Conservation (phyloP, 37 sponge, comb jelly and placozoan genomes). For the Theonella swinhoei region DNA sequence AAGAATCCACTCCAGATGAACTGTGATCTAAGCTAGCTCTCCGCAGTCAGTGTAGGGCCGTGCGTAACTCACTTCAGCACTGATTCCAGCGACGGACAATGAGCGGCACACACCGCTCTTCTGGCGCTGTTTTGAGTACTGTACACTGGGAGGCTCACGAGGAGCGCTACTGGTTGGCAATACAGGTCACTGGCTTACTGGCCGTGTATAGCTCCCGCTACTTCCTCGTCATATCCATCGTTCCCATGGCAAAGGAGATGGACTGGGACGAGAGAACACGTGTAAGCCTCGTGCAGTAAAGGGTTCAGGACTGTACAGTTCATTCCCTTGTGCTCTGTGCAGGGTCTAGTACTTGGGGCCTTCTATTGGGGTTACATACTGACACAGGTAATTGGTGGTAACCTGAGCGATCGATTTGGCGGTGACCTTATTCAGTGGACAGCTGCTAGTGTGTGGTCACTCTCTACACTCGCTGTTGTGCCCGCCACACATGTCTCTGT, state of each 20-base stretch:
- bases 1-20: too few species aligned
- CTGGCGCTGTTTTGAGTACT: constrained; percentile 11
- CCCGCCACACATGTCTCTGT: constrained; percentile 7
- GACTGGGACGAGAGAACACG: constrained; percentile 25
- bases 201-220: constrained; percentile 24
- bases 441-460: constrained; percentile 42
- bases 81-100: too few species aligned
- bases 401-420: constrained; percentile 28
- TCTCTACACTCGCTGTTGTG: constrained; percentile 2
- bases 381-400: constrained; percentile 20
- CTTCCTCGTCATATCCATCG: constrained; percentile 39
- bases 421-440: constrained; percentile 39
- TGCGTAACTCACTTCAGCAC: too few species aligned
- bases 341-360: constrained; percentile 39
- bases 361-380: constrained; percentile 58
- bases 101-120: too few species aligned
- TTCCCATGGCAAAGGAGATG: constrained; percentile 9
- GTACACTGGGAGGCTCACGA: constrained; percentile 16
- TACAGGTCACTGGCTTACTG: constrained; percentile 23
- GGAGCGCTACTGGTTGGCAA: constrained; percentile 20
- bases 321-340: too few species aligned
- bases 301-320: not conserved
- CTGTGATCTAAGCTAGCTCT: too few species aligned
- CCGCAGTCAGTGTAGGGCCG: too few species aligned
- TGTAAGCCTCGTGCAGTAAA: constrained; percentile 3